Evolutionary conservation across 2,113 vertebrate genomes (phyloP), one percentile per base, ranked within the genome.

Genomic region (Dascyllus trimaculatus): DNA sequence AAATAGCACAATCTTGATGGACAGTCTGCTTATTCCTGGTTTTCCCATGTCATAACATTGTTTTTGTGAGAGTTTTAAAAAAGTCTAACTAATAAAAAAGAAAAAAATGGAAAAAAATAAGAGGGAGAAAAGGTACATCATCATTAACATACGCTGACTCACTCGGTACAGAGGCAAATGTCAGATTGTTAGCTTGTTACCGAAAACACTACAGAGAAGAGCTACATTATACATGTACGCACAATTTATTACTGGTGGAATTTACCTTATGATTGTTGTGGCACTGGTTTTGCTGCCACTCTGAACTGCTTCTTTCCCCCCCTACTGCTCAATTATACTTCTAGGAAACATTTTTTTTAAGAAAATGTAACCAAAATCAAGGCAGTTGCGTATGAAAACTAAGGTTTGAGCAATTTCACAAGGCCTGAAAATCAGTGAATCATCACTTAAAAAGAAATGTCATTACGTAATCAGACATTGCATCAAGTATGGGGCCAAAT

Each of bases 141-240:
- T 80, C 51, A 35, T 52, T 70, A 67, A 62, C 67, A 70, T 52
- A 25, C 7, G 11, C 67, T 81, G 86, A 87, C 79, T 83, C 76
- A 88, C 53, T 84, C 54, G 61, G 64, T 48, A 48, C 54, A 60
- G 71, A 75, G 63, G 77, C 57, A 29, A 68, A 71, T 74, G 52
- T 75, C 35, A 11, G 8, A 59, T 17, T 60, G 58, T 57, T 54
- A 51, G 59, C 45, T 21, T 29, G 19, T 59, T 48, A 22, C 22
- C 15, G 18, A 69, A 69, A 19, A 49, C 19, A 32, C 2, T 10
- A 32, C 22, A 71, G 18, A 72, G 15, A 53, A 25, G 24, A 53
- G n/a, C 32, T 46, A 70, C 24, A n/a, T 49, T 32, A 52, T 21
- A 7, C 24, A 4, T 62, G 19, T 29, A 52, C 32, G 11, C 11